Percentiles rank a stretch among this genome's conserved stretches.
These are phyloP conservation scores for Caenorhabditis tropicalis DNA, from an alignment of 1,140 invertebrate genomes.

Conservation along the genomic window DNA sequence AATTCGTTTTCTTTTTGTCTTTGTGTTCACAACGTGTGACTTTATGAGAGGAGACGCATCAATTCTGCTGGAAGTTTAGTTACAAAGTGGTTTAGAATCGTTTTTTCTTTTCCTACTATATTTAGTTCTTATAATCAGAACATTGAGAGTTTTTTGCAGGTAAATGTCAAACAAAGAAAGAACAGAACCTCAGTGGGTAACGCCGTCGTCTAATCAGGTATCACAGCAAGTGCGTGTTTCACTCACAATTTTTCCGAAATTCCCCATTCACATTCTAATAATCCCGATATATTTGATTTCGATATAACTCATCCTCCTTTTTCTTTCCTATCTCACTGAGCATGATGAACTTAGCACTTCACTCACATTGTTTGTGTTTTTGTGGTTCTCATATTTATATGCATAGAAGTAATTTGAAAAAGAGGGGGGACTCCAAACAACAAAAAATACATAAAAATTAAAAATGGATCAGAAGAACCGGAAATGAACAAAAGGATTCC, in stretches of 20 bases:
- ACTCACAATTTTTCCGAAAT: constrained; percentile 21
- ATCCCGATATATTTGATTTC: too few species aligned
- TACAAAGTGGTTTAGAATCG: too few species aligned
- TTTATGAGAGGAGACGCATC: background rate
- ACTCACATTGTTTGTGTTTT: background rate
- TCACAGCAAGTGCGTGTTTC: constrained; percentile 51
- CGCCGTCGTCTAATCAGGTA: constrained; percentile 69
- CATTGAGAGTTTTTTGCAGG: background rate
- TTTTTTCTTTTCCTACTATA: too few species aligned
- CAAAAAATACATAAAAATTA: background rate
- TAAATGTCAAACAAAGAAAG: constrained; percentile 65
- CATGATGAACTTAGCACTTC: background rate
- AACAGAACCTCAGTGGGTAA: constrained; percentile 70
- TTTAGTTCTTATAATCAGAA: too few species aligned
- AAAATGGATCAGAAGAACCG: background rate
- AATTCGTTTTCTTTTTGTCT: background rate
- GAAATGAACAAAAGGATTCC: too few species aligned
- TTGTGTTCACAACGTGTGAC: background rate
- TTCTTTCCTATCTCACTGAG: background rate
- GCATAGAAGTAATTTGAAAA: background rate
- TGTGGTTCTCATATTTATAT: background rate
- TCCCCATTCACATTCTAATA: background rate
- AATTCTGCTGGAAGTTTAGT: background rate
- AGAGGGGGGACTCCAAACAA: background rate
- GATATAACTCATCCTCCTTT: background rate